Evolutionary conservation across 2,888 invertebrate species (phyloP), one percentile per base, ranked within the genome.

Genomic region (Volucella bombylans): DNA sequence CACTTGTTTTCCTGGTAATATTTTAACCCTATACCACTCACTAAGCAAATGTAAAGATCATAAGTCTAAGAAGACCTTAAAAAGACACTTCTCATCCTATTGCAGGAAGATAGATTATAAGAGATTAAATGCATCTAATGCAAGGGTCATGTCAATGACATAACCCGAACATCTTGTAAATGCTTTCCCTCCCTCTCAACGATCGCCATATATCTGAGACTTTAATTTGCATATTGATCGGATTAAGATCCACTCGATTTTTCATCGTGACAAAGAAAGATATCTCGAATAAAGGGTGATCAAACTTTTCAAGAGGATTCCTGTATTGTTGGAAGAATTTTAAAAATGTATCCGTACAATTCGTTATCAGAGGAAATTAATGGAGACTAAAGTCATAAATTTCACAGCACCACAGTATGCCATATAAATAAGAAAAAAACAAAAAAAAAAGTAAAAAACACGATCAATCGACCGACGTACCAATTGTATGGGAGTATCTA

Each of bases 211-310:
- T 31, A 31, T 39, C 15, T 52, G 50, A 12, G 43, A 41, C 39
- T 73, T 10, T 14, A 11, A 85, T 85, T 85, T 85, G 81, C 85
- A 85, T 85, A 81, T 72, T 62, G 77, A 78, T 82, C 54, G 23
- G 50, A 69, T 73, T 54, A 43, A 18, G 47, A 72, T 73, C 15
- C 43, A 57, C 15, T 41, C 47, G 10, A 23, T 49, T 49, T 57
- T 31, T 50, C 8, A 14, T 9, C 47, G 41, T 62, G 41, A 54
- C 41, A 62, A 64, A 47, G 47, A 55, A 41, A 45, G 14, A 31
- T 52, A 39, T 38, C 38, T 38, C 11, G 10, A 15, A 18, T 4
- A 12, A 14, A 54, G 54, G 0, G 57, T n/a, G 14, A 38, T 10
- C 47, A 9, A 50, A 41, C 14, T 8, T 4, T 3, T 11, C 23